Evolutionary conservation across 1,140 invertebrate species (phyloP), one percentile per base, ranked within the genome.

Genomic region (Leptoteleia sp.): DNA sequence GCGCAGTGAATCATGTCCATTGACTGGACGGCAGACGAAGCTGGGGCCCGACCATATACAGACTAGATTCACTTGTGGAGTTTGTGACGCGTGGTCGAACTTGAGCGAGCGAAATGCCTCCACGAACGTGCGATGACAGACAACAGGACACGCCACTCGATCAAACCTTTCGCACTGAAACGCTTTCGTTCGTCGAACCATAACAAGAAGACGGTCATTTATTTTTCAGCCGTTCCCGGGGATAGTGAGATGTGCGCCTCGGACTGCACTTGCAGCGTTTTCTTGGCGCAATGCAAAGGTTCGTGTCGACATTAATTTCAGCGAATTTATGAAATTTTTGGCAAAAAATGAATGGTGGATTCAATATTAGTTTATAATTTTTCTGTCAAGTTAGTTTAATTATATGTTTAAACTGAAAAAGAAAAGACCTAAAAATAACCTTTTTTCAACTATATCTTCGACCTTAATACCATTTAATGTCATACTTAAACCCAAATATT

Each of bases 41-140:
- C 78, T 61, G 77, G n/a, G 64, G 82, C 80, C 84, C 76, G 83
- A 83, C 83, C 83, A 85, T 85, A 83, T 84, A 84, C 82, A 86
- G 83, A 85, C 82, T 84, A 85, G 81, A 85, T 83, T 85, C 83
- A 83, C 83, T 85, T 78, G 82, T 65, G 65, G 15, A 71, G 75
- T 72, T 67, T 65, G 67, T 73, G 78, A 76, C 65, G 76, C 81
- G 65, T 79, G 31, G 54, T 71, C 55, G 57, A 79, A 73, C 76
- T 62, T 27, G 17, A 17, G 15, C 54, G 33, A 67, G 52, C 54
- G 31, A 55, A 52, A 72, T 59, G 47, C 52, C 59, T 31, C 31
- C 64, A 65, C 55, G 40, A 33, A 29, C 52, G 31, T 25, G 8
- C 43, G 65, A 59, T 37, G 52, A 67, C 45, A 54, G 54, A 72